phyloP scores from a whole-genome alignment of 2,888 invertebrate species.

The Laspeyria flexula region DNA sequence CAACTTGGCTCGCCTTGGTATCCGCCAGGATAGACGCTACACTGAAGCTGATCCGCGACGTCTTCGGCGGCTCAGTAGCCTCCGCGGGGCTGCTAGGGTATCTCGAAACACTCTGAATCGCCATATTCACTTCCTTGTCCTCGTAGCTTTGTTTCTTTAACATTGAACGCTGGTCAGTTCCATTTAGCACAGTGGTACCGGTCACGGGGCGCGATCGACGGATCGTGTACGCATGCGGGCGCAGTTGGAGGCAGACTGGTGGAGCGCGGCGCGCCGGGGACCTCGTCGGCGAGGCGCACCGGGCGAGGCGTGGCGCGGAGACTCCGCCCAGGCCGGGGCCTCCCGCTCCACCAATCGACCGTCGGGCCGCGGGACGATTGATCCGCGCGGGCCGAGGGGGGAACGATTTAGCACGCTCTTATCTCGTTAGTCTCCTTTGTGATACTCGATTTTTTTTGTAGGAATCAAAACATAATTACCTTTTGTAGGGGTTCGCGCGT shows the following conservation, averaged over 20 bases:
- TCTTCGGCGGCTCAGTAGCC: constrained; percentile 87
- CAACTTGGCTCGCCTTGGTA: constrained; percentile 87
- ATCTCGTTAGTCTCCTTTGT: constrained; percentile 86
- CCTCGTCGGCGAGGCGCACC: constrained; percentile 56
- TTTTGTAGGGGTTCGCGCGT: constrained; percentile 85
- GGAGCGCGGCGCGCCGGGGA: constrained; percentile 60
- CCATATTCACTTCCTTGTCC: constrained; percentile 88
- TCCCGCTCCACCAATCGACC: constrained; percentile 81
- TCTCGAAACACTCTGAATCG: constrained; percentile 89
- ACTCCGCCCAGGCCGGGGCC: constrained; percentile 47
- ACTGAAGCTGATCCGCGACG: constrained; percentile 92
- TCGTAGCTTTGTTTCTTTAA: constrained; percentile 87
- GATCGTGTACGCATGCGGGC: constrained; percentile 84
- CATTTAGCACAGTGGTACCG: constrained; percentile 76
- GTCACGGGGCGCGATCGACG: constrained; percentile 69
- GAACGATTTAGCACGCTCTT: constrained; percentile 85
- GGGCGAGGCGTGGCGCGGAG: constrained; percentile 41
- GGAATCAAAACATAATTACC: constrained; percentile 86
- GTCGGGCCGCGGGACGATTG: constrained; percentile 70
- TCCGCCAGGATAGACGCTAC: constrained; percentile 95
- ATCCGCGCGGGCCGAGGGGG: constrained; percentile 79
- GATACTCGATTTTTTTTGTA: constrained; percentile 84
- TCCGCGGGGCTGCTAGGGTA: constrained; percentile 88
- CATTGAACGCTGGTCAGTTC: constrained; percentile 86
- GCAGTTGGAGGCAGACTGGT: constrained; percentile 83